These are phyloP conservation scores for Coregonus sp. DNA, from an alignment of 2,797 vertebrate species.

Conservation along the genomic window DNA sequence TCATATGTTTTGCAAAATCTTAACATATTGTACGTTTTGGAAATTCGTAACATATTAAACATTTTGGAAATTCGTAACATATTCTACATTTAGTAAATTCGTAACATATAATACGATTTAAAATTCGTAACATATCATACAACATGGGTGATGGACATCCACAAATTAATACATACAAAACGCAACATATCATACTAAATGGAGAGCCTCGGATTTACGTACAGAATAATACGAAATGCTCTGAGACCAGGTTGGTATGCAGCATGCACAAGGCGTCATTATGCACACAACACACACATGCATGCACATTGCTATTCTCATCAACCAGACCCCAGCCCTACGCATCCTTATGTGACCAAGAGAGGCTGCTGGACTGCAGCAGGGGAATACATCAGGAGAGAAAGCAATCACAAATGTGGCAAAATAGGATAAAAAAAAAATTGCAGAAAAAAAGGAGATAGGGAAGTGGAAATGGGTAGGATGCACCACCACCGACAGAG, in stretches of 20 bases:
- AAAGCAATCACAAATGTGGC: constrained; percentile 31
- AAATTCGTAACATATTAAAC: no score
- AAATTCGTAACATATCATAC: no score
- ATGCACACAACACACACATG: not conserved
- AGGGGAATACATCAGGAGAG: constrained; percentile 24
- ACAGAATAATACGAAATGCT: no score
- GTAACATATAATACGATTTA: no score
- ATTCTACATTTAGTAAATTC: no score
- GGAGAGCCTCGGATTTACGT: no score
- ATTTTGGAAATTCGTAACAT: no score
- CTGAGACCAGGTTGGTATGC: not conserved
- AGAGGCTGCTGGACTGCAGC: not conserved
- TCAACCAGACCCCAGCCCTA: not conserved
- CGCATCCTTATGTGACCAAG: not conserved
- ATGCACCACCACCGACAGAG: constrained; percentile 13
- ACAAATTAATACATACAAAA: no score
- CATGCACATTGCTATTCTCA: constrained; percentile 3
- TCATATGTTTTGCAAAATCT: no score
- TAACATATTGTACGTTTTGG: no score
- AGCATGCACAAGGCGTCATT: not conserved
- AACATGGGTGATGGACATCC: no score
- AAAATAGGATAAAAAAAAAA: not conserved
- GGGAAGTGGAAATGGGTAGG: not conserved
- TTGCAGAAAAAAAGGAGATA: not conserved
- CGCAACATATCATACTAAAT: no score